Base-by-base conservation (phyloP, 2,888 invertebrate species). In the Hymenopus coronatus region DNA sequence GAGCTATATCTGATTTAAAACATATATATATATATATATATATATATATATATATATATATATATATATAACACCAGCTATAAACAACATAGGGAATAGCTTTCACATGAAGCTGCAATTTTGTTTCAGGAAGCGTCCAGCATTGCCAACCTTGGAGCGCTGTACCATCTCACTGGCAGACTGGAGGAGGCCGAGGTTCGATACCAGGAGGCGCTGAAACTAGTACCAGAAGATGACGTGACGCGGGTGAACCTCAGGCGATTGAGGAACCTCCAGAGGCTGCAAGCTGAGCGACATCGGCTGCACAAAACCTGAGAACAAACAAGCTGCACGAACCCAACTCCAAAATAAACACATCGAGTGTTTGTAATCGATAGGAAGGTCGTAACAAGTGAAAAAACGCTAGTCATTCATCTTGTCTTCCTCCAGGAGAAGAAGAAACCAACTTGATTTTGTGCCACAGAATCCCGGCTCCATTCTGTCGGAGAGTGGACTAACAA, bases 121-220 rank as follows among this genome's bases (percentile, higher is more conserved):
- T 93, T 94, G 91, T 94, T 94, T 0, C 93, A 98, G 96, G 97
- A 98, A 92, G 97, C 98, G 0, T 96, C 97, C 91, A 97, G 98
- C 89, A 98, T 98, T 93, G 98, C 98, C 92, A 99, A 99, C 93
- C 95, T 98, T 89, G 99, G 99, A 33, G 99, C 99, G 89, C 99
- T 99, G 92, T 94, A 98, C 90, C 99, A 99, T 94, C 95, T 98
- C 91, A 98, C 98, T 93, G 98, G 98, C 33, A 98, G 98, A 93
- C 97, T 98, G 91, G 94, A 95, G 40, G 97, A 98, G 91, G 99
- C 99, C 0, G 98, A 98, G 85, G 94, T 95, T 27, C 97, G 97
- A 90, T 99, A 99, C 93, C 95, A 96, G 91, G 96, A 96, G 92
- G 98, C 99, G 0, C 94, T 99, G 89, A 95, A 96, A 92, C 94